A percentile compares a stretch with the other conserved stretches of the same genome.
Evolutionary conservation across 1,140 invertebrate species (phyloP).

Genomic region (Drosophila serrata): DNA sequence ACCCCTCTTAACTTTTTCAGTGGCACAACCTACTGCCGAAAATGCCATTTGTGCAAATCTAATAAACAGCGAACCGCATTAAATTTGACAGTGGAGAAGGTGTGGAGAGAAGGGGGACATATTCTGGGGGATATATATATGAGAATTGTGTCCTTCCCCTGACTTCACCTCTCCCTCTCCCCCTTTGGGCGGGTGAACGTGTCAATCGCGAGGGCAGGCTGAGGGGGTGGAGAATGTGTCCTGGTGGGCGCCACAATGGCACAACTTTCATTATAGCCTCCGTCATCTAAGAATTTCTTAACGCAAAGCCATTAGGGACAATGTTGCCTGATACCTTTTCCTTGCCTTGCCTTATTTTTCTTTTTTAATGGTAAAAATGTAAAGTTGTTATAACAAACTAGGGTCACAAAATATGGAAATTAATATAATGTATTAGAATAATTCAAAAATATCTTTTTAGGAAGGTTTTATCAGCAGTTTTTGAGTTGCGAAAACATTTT

Average conservation of each 20-base stretch:
- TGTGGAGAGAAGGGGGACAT: not conserved
- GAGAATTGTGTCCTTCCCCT: slow-evolving; percentile 16
- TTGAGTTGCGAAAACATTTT: not conserved
- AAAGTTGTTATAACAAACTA: not conserved
- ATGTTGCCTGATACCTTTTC: not conserved
- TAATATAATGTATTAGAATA: not conserved
- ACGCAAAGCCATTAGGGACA: not conserved
- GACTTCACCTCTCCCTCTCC: not conserved
- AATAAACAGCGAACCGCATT: slow-evolving; percentile 81
- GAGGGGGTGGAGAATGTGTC: not conserved
- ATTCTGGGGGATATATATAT: slow-evolving; percentile 13
- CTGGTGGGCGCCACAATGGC: slow-evolving; percentile 51
- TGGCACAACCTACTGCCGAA: slow-evolving; percentile 48
- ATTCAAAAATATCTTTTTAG: not conserved
- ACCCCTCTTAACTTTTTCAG: slow-evolving; percentile 7
- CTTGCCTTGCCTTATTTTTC: not conserved
- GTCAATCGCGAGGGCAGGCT: slow-evolving; percentile 26
- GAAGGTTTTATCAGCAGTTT: not conserved
- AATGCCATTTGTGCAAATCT: slow-evolving; percentile 79
- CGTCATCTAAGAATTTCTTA: slow-evolving; percentile 8
- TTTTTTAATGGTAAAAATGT: not conserved
- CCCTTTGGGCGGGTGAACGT: slow-evolving; percentile 4
- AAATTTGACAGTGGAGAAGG: slow-evolving; percentile 65
- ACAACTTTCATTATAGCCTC: slow-evolving; percentile 50
- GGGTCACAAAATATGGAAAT: not conserved